Base-by-base conservation (phyloP, 2,797 vertebrate species). In the Nannoperca australis region DNA sequence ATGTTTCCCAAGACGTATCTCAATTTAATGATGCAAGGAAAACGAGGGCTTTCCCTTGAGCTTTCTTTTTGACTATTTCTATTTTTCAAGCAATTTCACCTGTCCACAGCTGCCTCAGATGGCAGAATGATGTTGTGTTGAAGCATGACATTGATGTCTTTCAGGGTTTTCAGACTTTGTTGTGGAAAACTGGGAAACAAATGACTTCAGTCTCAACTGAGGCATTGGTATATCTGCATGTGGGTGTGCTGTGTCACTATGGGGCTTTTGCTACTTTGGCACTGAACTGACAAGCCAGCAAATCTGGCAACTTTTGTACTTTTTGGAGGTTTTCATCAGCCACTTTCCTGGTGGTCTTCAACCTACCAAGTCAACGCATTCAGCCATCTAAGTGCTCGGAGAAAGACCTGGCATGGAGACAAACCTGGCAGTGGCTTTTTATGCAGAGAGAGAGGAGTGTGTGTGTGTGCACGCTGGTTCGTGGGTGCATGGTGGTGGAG, bases 61-160 rank as follows among this genome's bases (percentile, higher is more conserved):
- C 77, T 85, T 84, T 66, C 66, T 59, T 79, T 85, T 76, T 76
- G 78, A 81, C 81, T 71, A 34, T 79, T 83, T 76, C 88, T 82
- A 89, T 88, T 88, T 91, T 91, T 92, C 76, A 85, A 82, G 87
- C 85, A 76, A 79, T 88, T 93, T 82, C 88, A 93, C 87, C 89
- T 92, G 91, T 92, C 90, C 49, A 20, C 92, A 79, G 85, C 82
- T 70, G 73, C 73, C 13, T 86, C 63, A 5, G 54, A 77, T 85
- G 70, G 44, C 81, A 74, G 67, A 83, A 56, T 55, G 51, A 85
- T 79, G 85, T 61, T 59, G 85, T 71, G 73, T 42, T 73, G 83
- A 85, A 82, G 84, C 65, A 17, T 78, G 67, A 85, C 72, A 65
- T 50, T 62, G 82, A 84, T 81, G 81, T 76, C 70, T 76, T 80